Base-by-base conservation (phyloP, 1,140 invertebrate species). In the Popillia japonica region DNA sequence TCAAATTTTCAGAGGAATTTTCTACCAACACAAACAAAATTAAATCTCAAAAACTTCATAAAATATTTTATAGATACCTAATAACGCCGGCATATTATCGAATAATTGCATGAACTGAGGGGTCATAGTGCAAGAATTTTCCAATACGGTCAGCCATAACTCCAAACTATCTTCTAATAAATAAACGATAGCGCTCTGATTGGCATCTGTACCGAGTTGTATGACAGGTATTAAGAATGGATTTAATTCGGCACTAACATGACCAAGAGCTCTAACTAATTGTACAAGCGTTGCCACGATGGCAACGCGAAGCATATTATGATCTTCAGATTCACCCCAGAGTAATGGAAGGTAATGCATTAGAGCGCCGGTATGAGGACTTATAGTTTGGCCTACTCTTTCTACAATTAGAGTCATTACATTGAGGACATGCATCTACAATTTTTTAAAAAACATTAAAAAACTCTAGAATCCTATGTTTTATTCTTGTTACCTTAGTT, bases 381-480 rank as follows among this genome's bases (percentile, higher is more conserved):
- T 90, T 72, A 97, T 95, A 44, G 90, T 90, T 64, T 90, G 89
- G 23, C 94, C 95, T 86, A 96, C 93, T 80, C 96, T 90, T 87
- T 98, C 95, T 80, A 97, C 93, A 79, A 98, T 92, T 85, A 96
- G 94, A 40, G 96, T 96, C 86, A 98, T 91, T 59, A 97, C 95
- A 87, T 94, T 93, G 23, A 99, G 88, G 17, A 98, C 93, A 83
- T 95, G 92, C 92, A 98, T 96, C 92, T 94, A 82, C 78, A 88
- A 89, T 17, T 6, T 34, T 34, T 34, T 34, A 48, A 48, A 48
- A 48, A 88, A 89, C 48, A 17, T 34, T 34, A 34, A 34, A 48
- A 48, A 48, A 48, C 34, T 14, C 34, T 64, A 41, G 10, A 14
- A 61, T 64, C 78, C 64, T 73, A 59, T 78, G 75, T 74, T 61